A percentile compares a stretch with the other conserved stretches of the same genome.
Evolutionary conservation across 2,113 vertebrate genomes (phyloP).

Genomic region (Tamias sibiricus): DNA sequence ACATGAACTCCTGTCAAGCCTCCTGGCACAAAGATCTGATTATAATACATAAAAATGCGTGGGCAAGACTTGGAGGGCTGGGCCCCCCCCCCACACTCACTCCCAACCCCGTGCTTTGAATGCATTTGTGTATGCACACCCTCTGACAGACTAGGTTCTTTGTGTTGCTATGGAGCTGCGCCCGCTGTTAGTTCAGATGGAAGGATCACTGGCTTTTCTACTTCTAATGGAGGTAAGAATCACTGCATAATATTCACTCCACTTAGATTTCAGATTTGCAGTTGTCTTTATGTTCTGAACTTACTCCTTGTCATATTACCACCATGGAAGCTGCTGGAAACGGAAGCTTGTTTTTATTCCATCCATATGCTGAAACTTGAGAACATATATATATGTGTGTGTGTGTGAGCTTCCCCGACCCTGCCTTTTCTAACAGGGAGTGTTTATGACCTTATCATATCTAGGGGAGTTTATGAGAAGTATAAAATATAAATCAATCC

Average conservation of each 20-base stretch:
- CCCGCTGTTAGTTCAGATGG: constrained; percentile 78
- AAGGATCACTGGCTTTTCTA: constrained; percentile 78
- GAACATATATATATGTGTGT: background rate
- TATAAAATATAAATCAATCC: background rate
- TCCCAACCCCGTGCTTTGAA: constrained; percentile 73
- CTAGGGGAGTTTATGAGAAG: background rate
- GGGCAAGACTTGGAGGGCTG: constrained; percentile 47
- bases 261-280: constrained; percentile 74
- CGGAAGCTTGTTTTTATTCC: constrained; percentile 52
- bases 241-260: constrained; percentile 81
- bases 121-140: constrained; percentile 79
- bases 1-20: constrained; percentile 56
- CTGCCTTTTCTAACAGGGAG: constrained; percentile 50
- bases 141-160: constrained; percentile 77
- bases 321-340: constrained; percentile 49
- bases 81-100: constrained; percentile 34
- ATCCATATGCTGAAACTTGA: constrained; percentile 54
- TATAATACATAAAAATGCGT: constrained; percentile 60
- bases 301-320: constrained; percentile 69
- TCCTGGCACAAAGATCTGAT: constrained; percentile 76
- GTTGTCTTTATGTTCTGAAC: constrained; percentile 65
- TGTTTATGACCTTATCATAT: constrained; percentile 55
- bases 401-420: constrained; percentile 31
- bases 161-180: constrained; percentile 87
- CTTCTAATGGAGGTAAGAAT: constrained; percentile 82